These are phyloP conservation scores for Pseudoatta argentina DNA, from an alignment of 1,140 invertebrate genomes.

Conservation along the genomic window DNA sequence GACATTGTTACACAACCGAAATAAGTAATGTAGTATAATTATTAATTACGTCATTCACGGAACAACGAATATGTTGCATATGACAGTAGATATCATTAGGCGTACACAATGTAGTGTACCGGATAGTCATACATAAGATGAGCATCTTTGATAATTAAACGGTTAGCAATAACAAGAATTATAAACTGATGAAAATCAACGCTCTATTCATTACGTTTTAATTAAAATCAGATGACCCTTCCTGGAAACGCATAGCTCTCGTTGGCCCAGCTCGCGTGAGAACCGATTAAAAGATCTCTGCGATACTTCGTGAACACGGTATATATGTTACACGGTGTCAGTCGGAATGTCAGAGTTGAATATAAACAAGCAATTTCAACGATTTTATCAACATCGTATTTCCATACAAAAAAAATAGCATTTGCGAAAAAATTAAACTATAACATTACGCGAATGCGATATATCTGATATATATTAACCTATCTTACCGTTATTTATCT, in stretches of 20 bases:
- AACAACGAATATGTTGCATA: neutral
- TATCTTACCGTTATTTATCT: conserved; percentile 4
- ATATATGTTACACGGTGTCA: neutral
- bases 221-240: neutral
- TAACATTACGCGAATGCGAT: neutral
- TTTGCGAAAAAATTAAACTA: neutral
- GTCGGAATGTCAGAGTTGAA: neutral
- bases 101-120: no score
- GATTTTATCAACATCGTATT: neutral
- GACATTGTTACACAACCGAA: neutral
- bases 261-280: neutral
- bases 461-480: conserved; percentile 8
- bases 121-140: no score
- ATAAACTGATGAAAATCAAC: neutral
- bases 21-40: neutral
- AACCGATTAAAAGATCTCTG: neutral
- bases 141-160: no score
- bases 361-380: neutral
- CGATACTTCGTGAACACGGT: neutral
- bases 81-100: neutral
- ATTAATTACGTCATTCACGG: neutral
- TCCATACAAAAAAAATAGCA: neutral
- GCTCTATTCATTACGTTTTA: neutral
- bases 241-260: neutral
- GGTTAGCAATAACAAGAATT: neutral